These are phyloP conservation scores for Gymnobelideus leadbeateri DNA, from an alignment of 2,113 vertebrate genomes.

Conservation along the genomic window DNA sequence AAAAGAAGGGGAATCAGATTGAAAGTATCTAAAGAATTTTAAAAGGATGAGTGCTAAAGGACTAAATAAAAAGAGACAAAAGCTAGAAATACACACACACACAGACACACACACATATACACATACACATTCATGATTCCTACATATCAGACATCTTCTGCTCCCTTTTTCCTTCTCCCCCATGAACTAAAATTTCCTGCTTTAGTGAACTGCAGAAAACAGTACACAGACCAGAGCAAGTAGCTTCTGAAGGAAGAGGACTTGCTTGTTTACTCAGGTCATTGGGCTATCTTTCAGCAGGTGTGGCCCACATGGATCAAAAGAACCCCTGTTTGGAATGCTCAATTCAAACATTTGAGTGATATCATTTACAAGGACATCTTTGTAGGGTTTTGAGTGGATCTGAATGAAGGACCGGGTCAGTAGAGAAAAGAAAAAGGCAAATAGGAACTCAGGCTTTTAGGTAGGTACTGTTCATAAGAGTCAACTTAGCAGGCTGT, in stretches of 20 bases:
- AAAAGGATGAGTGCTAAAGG: neutral
- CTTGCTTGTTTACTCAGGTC: neutral
- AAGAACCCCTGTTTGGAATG: neutral
- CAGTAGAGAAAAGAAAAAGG: neutral
- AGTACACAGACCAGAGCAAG: neutral
- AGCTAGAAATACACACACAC: too few relatives aligned
- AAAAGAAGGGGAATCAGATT: neutral
- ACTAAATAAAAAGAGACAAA: neutral
- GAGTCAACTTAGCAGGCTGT: neutral
- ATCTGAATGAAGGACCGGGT: neutral
- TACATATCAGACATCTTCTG: neutral
- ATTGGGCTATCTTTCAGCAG: neutral
- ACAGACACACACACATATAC: too few relatives aligned
- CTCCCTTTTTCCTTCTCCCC: neutral
- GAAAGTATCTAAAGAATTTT: neutral
- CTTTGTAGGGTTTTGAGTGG: neutral
- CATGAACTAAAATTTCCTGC: neutral
- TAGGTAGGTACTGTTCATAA: neutral
- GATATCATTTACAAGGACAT: neutral
- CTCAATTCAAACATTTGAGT: neutral
- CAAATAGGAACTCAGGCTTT: neutral
- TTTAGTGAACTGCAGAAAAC: neutral
- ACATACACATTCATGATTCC: neutral
- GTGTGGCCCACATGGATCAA: neutral
- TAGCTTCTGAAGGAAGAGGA: neutral